Base-by-base conservation (phyloP, 2,888 invertebrate genomes). In the Auanema freiburgensis region DNA sequence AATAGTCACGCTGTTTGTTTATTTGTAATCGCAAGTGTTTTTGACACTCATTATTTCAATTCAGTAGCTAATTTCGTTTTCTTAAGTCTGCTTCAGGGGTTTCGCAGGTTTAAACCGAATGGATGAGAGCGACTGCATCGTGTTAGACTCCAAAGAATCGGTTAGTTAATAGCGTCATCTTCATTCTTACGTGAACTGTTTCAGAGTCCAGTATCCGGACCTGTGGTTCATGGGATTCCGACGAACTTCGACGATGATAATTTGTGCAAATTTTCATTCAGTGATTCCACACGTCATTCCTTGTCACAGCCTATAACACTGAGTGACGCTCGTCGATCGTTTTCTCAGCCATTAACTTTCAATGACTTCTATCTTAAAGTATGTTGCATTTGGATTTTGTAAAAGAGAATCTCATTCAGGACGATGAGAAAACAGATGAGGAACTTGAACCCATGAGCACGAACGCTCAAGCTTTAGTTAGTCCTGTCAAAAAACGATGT, bases 401-500 rank as follows among this genome's bases (percentile, higher is more conserved):
- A n/a, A n/a, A n/a, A n/a, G n/a, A n/a, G n/a, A n/a, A n/a, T n/a
- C n/a, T n/a, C n/a, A n/a, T 33, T 33, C 33, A 33, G 33, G 33
- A 33, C 8, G 33, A 33, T 33, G 33, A 33, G 3, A 33, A 18
- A 46, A 18, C 3, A n/a, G 53, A 23, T 23, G 23, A n/a, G 2
- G 21, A 6, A 3, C 8, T 23, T 3, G n/a, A 16, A 21, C 4
- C 23, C 2, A 3, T 23, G 2, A 23, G 23, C 53, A 16, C 21
- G 3, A 24, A 6, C 10, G 21, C 53, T 52, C 53, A n/a, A 24
- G 23, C 24, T 23, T 52, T 24, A 5, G 53, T 23, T 6, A 58
- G 63, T 46, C 60, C 66, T 16, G 52, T 58, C 18, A 71, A 72
- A 50, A 65, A 57, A 21, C 56, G 61, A 25, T 46, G 41, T 25